Conservation (phyloP, 2,113 vertebrate genomes). For the sheep (Ovis aries) region ARS-UI_Ramb_v3.0 NC_056065.1:8857001-8857500, state of each 20-base stretch:
- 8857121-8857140: background rate
- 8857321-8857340: background rate
- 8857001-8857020: background rate
- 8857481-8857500: background rate
- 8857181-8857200: background rate
- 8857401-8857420: background rate
- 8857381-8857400: background rate
- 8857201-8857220: background rate
- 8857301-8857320: background rate
- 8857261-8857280: background rate
- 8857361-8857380: background rate
- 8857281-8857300: fast-evolving
- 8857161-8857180: background rate
- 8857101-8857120: background rate
- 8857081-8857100: background rate
- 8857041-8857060: background rate
- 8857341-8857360: background rate
- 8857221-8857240: background rate
- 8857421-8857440: background rate
- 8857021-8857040: background rate
- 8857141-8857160: background rate
- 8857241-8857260: background rate
- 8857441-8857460: background rate
- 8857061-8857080: background rate
- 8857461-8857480: background rate